These are phyloP conservation scores for Pelagia noctiluca DNA, from an alignment of 30 jellyfish, hydroid and myxozoan species.

Conservation along the genomic window DNA sequence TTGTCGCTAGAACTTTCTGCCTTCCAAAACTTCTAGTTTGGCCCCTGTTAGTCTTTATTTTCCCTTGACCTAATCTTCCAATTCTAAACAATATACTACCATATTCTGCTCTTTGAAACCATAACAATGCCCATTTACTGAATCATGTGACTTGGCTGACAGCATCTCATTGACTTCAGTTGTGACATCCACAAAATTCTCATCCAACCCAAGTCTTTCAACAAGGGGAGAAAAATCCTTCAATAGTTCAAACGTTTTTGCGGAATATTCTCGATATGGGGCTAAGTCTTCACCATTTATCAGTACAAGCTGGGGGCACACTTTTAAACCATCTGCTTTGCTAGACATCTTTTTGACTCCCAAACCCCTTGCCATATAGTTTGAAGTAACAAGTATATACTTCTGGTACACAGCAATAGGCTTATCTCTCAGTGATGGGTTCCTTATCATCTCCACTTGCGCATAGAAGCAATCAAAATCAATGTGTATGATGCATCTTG, in stretches of 20 bases:
- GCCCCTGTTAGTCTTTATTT: no score
- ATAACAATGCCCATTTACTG: slow-evolving; percentile 59
- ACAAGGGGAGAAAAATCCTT: slow-evolving; percentile 46
- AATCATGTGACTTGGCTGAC: background rate
- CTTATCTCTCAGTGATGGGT: slow-evolving; percentile 53
- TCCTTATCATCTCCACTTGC: slow-evolving; percentile 79
- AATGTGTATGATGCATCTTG: slow-evolving; percentile 69
- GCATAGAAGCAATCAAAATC: slow-evolving; percentile 88
- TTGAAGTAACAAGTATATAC: slow-evolving; percentile 71
- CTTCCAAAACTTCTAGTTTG: no score
- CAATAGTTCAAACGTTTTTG: slow-evolving; percentile 43
- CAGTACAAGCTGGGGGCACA: slow-evolving; percentile 73
- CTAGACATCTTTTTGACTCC: slow-evolving; percentile 75
- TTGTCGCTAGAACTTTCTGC: no score
- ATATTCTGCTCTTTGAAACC: slow-evolving; percentile 43
- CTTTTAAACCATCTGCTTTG: slow-evolving; percentile 63
- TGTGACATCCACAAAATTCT: slow-evolving; percentile 78
- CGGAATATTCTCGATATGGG: slow-evolving; percentile 62
- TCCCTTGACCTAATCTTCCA: no score
- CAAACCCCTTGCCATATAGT: slow-evolving; percentile 71
- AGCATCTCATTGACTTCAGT: slow-evolving; percentile 34
- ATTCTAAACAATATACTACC: slow-evolving; percentile 45
- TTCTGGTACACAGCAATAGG: slow-evolving; percentile 83
- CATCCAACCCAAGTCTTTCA: slow-evolving; percentile 84
- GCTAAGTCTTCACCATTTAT: slow-evolving; percentile 82